A percentile compares a stretch with the other conserved stretches of the same genome.
These are phyloP conservation scores for Dromococcyx pavoninus DNA, from an alignment of 2,797 vertebrate genomes.

Conservation along the genomic window DNA sequence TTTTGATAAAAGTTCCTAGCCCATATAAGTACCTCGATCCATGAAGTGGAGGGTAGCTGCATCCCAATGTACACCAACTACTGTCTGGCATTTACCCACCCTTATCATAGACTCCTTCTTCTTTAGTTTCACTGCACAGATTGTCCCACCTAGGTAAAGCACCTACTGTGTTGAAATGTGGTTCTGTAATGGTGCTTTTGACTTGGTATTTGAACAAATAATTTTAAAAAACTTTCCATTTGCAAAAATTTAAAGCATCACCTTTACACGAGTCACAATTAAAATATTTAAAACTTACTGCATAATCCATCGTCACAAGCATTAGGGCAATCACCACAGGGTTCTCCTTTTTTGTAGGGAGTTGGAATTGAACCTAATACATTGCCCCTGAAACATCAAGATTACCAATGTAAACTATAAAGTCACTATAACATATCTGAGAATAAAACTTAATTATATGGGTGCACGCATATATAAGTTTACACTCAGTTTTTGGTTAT, in stretches of 20 bases:
- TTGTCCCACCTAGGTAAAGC: neutral
- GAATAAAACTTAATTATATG: neutral
- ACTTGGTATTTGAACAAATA: neutral
- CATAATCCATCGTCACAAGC: slow-evolving; percentile 78
- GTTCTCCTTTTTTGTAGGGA: slow-evolving; percentile 72
- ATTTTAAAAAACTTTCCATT: neutral
- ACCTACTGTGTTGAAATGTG: neutral
- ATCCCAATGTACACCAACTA: neutral
- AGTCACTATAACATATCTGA: neutral
- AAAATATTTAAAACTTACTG: slow-evolving; percentile 67
- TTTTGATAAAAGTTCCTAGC: neutral
- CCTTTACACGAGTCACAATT: neutral
- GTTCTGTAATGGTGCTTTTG: neutral
- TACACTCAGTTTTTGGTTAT: neutral
- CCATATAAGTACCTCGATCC: neutral
- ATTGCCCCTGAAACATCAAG: slow-evolving; percentile 79
- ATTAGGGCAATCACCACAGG: slow-evolving; percentile 77
- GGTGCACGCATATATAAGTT: neutral
- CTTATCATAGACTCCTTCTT: neutral
- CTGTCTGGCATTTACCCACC: neutral
- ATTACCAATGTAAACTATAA: neutral
- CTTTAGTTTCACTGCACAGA: neutral
- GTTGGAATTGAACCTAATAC: neutral
- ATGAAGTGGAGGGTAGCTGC: neutral
- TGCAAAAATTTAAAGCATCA: neutral